phyloP scores from a whole-genome alignment of 2,888 invertebrate genomes.

The Epirrhoe alternata region DNA sequence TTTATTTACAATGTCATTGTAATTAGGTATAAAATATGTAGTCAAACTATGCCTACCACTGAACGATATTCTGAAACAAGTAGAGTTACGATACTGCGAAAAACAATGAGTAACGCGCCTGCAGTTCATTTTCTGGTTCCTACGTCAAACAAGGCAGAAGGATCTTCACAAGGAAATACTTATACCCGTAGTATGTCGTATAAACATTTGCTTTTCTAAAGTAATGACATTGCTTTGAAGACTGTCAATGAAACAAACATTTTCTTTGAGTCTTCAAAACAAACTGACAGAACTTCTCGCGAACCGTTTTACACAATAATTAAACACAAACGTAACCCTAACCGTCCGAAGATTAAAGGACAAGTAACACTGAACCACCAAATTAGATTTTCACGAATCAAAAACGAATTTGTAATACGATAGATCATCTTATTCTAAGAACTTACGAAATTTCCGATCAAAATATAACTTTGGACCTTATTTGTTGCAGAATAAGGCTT shows the following conservation, averaged over 20 bases:
- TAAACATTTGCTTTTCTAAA: not conserved
- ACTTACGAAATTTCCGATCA: constrained; percentile 68
- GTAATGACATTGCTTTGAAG: not conserved
- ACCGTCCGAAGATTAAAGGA: constrained; percentile 61
- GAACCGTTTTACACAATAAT: constrained; percentile 37
- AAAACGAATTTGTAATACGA: constrained; percentile 80
- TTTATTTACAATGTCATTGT: no score
- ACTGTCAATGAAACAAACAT: not conserved
- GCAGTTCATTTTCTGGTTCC: no score
- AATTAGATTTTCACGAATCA: constrained; percentile 81
- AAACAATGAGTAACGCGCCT: no score
- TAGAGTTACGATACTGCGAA: no score
- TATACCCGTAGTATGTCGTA: no score
- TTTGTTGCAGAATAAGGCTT: constrained; percentile 45
- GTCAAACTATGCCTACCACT: no score
- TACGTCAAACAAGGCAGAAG: no score
- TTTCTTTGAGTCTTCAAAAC: constrained; percentile 3
- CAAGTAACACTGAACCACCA: constrained; percentile 58
- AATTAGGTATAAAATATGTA: no score
- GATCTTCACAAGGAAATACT: not conserved
- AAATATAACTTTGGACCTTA: constrained; percentile 56
- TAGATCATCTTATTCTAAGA: constrained; percentile 64
- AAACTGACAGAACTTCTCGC: constrained; percentile 17
- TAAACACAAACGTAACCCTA: constrained; percentile 31
- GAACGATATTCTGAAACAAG: no score